Conservation (phyloP, 2,888 invertebrate genomes). For the Drosophila neoperkinsi region DNA sequence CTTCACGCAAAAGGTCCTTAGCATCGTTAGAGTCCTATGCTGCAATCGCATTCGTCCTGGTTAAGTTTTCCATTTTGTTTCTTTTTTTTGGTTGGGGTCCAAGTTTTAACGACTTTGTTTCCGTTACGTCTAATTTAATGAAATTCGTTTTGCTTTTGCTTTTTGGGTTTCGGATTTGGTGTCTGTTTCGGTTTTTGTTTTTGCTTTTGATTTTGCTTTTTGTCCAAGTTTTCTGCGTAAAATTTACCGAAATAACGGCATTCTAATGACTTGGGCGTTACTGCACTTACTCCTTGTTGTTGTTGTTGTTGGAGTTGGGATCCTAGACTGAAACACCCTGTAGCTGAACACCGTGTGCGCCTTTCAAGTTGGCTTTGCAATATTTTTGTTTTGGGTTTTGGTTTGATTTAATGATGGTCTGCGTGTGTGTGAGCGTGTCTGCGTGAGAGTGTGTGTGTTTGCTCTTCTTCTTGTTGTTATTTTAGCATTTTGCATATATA, state of each 20-base stretch:
- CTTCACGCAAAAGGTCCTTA: conserved; percentile 58
- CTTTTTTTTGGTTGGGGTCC: conserved; percentile 49
- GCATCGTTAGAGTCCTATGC: conserved; percentile 66
- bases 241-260: conserved; percentile 68
- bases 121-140: conserved; percentile 81
- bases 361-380: conserved; percentile 26
- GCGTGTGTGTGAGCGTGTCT: not conserved
- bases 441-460: not conserved
- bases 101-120: conserved; percentile 80
- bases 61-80: conserved; percentile 30
- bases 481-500: conserved; percentile 31
- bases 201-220: conserved; percentile 28
- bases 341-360: conserved; percentile 13
- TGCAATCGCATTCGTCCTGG: conserved; percentile 41
- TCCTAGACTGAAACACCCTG: conserved; percentile 18
- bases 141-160: conserved; percentile 75
- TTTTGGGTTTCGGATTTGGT: conserved; percentile 20
- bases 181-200: conserved; percentile 34
- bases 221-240: conserved; percentile 67
- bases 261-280: conserved; percentile 78
- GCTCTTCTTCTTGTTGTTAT: conserved; percentile 19
- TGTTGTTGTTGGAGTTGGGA: conserved; percentile 7
- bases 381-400: conserved; percentile 66
- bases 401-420: conserved; percentile 74
- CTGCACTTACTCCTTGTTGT: conserved; percentile 43